Evolutionary conservation across 2,888 invertebrate genomes (phyloP).

Genomic region (Heliconius charithonia): DNA sequence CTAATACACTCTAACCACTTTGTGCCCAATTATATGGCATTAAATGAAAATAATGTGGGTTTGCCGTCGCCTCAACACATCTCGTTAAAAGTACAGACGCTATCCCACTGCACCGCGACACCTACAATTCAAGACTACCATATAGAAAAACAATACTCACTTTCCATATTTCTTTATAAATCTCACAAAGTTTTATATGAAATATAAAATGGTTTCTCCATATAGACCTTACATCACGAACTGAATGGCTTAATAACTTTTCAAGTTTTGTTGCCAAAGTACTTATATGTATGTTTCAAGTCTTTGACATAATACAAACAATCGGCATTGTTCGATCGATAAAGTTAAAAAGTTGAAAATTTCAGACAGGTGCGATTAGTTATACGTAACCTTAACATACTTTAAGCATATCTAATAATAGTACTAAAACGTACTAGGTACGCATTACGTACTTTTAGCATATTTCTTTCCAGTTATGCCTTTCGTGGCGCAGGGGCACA

Average conservation of each 20-base stretch:
- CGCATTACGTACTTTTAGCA: background rate
- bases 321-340: conserved; percentile 74
- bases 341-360: conserved; percentile 53
- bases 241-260: conserved; percentile 44
- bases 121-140: background rate
- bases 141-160: conserved; percentile 24
- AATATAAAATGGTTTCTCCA: conserved; percentile 8
- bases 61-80: no score
- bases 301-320: conserved; percentile 65
- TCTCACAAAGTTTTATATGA: background rate
- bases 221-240: conserved; percentile 38
- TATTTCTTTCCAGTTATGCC: no score
- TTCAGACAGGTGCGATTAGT: conserved; percentile 31
- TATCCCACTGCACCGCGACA: no score
- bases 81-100: no score
- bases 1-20: no score
- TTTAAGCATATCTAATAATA: background rate
- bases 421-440: background rate
- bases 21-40: no score
- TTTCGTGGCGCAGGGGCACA: no score
- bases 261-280: conserved; percentile 49
- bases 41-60: no score
- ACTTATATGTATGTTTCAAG: conserved; percentile 66
- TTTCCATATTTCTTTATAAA: conserved; percentile 26
- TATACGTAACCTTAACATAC: conserved; percentile 2